These are phyloP conservation scores for Calephelis nemesis DNA, from an alignment of 1,140 invertebrate genomes.

Conservation along the genomic window DNA sequence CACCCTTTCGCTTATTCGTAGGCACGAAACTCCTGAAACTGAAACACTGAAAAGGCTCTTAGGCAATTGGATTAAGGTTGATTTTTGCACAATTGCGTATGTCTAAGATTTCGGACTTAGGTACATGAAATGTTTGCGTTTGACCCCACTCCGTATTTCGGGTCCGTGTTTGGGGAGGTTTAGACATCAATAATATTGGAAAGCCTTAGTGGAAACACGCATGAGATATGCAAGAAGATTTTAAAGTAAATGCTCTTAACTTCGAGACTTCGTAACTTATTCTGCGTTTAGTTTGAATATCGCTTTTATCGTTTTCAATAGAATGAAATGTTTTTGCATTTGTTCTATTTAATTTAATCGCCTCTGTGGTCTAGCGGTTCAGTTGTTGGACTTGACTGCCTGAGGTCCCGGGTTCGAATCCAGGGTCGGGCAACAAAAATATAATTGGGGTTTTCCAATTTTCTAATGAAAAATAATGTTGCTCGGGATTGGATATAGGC, in stretches of 20 bases:
- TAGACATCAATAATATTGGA: conserved; percentile 76
- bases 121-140: conserved; percentile 57
- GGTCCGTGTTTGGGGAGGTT: conserved; percentile 51
- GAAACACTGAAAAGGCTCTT: conserved; percentile 29
- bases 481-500: too few relatives aligned
- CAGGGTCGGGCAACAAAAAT: too few relatives aligned
- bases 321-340: neutral
- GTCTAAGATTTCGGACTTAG: conserved; percentile 38
- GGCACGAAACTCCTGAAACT: conserved; percentile 24
- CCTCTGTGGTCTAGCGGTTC: too few relatives aligned
- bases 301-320: neutral
- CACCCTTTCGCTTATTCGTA: conserved; percentile 35
- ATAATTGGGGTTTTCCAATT: too few relatives aligned
- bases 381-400: too few relatives aligned
- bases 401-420: too few relatives aligned
- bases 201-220: conserved; percentile 60
- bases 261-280: too few relatives aligned
- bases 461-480: too few relatives aligned
- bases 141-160: conserved; percentile 74
- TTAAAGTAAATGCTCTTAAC: conserved; percentile 19
- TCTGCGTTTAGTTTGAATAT: too few relatives aligned
- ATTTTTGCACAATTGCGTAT: conserved; percentile 22
- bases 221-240: conserved; percentile 23
- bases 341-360: too few relatives aligned
- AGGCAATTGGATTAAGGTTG: conserved; percentile 22